Base-by-base conservation (phyloP, 2,113 vertebrate genomes). In the Pipra filicauda region DNA sequence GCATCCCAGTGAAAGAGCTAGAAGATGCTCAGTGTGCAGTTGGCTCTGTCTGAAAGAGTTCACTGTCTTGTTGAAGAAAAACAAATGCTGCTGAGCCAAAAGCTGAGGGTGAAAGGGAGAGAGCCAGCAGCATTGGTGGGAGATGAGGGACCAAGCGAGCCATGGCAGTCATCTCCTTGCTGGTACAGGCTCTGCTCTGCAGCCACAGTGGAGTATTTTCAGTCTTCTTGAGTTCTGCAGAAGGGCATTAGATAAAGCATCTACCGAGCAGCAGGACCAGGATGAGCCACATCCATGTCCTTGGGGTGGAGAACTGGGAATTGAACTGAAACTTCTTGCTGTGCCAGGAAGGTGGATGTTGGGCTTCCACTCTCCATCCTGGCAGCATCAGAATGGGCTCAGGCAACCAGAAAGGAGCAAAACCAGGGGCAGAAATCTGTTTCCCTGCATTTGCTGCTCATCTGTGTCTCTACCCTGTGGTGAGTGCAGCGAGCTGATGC, bases 351-450 rank as follows among this genome's bases (percentile, higher is more conserved):
- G 19, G 4, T 52, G 28, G 46, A 48, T 62, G 19, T 4, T 11
- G 3, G n/a, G 31, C 39, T 74, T 39, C n/a, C 0, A 0, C 26
- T 67, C 43, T 57, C 33, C 70, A 51, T 61, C 51, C 66, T 46
- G 30, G 6, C 28, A 62, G 16, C n/a, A 33, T 30, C 6, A 1
- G 46, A 89, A 24, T 0, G 1, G 41, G 28, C 39, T 69, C 55
- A 79, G 61, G 66, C 52, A 75, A 66, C n/a, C 2, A 3, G 49
- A 79, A 96, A 23, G 26, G 44, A 83, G 6, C 24, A 91, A 66
- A 91, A 73, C 1, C 5, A 13, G 31, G 23, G 41, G 13, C 58
- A 90, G 75, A 94, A 93, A 41, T 54, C 12, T 54, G 54, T 85
- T 93, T 73, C 67, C 13, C 16, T 1, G 0, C 0, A 3, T 88